Percentiles rank a stretch among this genome's conserved stretches.
phyloP scores from a whole-genome alignment of 2,888 invertebrate species.

The Scaptomyza tumidula region DNA sequence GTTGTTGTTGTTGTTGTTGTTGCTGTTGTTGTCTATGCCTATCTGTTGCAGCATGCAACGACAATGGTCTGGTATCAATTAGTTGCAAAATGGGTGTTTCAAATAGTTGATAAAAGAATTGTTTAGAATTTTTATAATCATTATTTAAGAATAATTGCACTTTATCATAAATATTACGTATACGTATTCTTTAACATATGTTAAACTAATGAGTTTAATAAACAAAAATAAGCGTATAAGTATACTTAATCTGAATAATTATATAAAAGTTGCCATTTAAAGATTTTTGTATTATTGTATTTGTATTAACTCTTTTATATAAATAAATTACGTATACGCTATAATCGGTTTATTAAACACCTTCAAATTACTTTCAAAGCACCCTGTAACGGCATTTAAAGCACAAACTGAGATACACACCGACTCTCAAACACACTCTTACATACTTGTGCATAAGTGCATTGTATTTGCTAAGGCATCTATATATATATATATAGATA shows the following conservation, averaged over 20 bases:
- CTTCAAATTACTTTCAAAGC: constrained; percentile 10
- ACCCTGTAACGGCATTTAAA: constrained; percentile 50
- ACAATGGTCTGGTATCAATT: constrained; percentile 12
- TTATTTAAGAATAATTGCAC: neutral
- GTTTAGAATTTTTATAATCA: neutral
- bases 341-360: neutral
- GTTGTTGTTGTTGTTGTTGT: constrained; percentile 28
- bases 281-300: no score
- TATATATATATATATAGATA: constrained; percentile 18
- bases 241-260: neutral
- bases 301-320: no score
- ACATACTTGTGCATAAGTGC: constrained; percentile 32
- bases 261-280: no score
- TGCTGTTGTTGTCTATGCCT: constrained; percentile 33
- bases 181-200: no score
- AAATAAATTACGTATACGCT: neutral
- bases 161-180: neutral
- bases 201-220: no score
- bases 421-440: constrained; percentile 3
- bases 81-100: constrained; percentile 24
- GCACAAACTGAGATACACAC: constrained; percentile 31
- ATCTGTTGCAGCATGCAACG: constrained; percentile 13
- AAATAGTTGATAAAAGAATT: neutral
- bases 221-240: no score
- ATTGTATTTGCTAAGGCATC: constrained; percentile 72